These are phyloP conservation scores for Rissa tridactyla DNA, from an alignment of 2,113 vertebrate genomes.

Conservation along the genomic window DNA sequence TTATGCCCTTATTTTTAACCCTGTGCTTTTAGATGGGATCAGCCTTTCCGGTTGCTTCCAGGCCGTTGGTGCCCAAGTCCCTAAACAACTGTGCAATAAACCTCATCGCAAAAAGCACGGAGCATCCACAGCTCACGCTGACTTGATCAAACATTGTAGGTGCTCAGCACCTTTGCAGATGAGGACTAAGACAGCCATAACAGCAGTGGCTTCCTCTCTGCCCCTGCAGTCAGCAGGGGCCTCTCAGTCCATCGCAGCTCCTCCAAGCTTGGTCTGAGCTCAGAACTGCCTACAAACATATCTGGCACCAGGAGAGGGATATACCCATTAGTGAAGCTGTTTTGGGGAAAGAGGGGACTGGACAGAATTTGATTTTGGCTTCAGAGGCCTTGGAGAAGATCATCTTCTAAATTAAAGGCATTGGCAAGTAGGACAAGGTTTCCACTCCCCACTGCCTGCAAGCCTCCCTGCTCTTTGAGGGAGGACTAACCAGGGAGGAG, in stretches of 20 bases:
- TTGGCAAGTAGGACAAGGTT: neutral
- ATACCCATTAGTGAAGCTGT: neutral
- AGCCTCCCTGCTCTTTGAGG: neutral
- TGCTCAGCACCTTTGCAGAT: neutral
- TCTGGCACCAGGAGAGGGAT: neutral
- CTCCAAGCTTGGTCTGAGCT: neutral
- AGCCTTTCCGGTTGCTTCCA: neutral
- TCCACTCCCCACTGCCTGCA: neutral
- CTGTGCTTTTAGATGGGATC: neutral
- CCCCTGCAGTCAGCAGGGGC: rapidly evolving
- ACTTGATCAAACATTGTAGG: neutral
- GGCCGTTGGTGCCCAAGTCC: neutral
- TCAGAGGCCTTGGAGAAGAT: neutral
- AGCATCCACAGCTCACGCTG: neutral
- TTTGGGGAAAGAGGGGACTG: neutral
- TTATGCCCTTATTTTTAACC: neutral
- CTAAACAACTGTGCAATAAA: neutral
- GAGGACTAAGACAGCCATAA: neutral
- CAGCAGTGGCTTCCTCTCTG: neutral
- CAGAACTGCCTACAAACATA: neutral
- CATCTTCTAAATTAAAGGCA: neutral
- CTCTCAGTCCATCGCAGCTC: neutral
- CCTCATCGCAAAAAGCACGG: neutral
- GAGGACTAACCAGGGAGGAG: neutral
- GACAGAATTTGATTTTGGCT: neutral